These are phyloP conservation scores for Austrofundulus limnaeus DNA, from an alignment of 2,113 vertebrate species.

Conservation along the genomic window DNA sequence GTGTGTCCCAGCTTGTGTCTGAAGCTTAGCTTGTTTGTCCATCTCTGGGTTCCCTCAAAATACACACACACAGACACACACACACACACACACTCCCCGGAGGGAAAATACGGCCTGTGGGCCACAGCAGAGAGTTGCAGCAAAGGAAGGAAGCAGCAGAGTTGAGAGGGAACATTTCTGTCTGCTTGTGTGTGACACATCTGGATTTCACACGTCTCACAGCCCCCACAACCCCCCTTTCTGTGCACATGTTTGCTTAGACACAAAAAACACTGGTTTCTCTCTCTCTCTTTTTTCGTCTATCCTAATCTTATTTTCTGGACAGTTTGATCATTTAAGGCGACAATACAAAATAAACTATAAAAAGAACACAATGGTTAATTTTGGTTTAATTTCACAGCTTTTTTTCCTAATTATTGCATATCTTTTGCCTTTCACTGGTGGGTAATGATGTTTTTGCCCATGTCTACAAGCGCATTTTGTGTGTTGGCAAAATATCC, in stretches of 20 bases:
- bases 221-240: slow-evolving; percentile 15
- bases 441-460: too few species aligned
- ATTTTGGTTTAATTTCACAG: not conserved
- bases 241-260: slow-evolving; percentile 27
- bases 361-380: not conserved
- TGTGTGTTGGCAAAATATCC: too few species aligned
- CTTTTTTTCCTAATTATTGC: not conserved
- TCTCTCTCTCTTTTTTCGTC: not conserved
- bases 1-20: slow-evolving; percentile 50
- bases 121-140: slow-evolving; percentile 21
- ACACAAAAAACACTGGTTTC: slow-evolving; percentile 1
- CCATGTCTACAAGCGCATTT: not conserved
- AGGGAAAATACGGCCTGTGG: slow-evolving; percentile 30
- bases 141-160: slow-evolving; percentile 52
- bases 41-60: slow-evolving; percentile 20
- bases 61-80: slow-evolving; percentile 8
- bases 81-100: slow-evolving; percentile 30
- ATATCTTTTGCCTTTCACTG: too few species aligned
- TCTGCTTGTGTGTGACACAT: slow-evolving; percentile 40
- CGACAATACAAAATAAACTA: not conserved
- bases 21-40: slow-evolving; percentile 48
- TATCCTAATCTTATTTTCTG: slow-evolving; percentile 31
- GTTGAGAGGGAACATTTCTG: slow-evolving; percentile 39
- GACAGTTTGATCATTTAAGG: slow-evolving; percentile 14
- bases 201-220: slow-evolving; percentile 50